These are phyloP conservation scores for Lasioglossum zephyrum DNA, from an alignment of 2,888 invertebrate genomes.

Conservation along the genomic window DNA sequence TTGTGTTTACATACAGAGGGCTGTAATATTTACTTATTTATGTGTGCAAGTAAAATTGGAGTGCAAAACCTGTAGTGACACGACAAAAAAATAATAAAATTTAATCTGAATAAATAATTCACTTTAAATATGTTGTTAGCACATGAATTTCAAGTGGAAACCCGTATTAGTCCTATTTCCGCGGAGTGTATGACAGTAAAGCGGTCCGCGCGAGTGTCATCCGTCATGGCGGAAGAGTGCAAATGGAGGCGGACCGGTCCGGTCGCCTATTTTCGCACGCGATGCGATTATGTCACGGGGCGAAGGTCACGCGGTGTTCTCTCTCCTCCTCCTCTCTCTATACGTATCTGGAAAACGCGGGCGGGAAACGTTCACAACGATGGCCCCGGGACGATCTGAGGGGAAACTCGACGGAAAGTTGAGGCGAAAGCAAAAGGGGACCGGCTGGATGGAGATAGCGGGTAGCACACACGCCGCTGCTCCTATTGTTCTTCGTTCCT, in stretches of 20 bases:
- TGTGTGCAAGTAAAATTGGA: no score
- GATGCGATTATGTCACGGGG: constrained; percentile 23
- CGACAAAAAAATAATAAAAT: no score
- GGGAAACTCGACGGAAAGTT: constrained; percentile 47
- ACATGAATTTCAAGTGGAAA: no score
- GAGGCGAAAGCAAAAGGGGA: constrained; percentile 53
- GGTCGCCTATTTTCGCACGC: constrained; percentile 43
- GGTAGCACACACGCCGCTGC: constrained; percentile 48
- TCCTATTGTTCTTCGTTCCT: constrained; percentile 68
- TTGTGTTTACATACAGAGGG: no score
- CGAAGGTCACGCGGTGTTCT: constrained; percentile 30
- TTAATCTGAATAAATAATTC: no score
- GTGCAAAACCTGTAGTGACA: no score
- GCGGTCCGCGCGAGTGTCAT: neutral
- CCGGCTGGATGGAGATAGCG: constrained; percentile 56
- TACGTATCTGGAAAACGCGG: neutral
- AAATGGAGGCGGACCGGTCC: neutral
- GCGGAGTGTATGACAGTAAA: neutral
- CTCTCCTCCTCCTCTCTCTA: neutral
- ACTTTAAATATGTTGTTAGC: no score
- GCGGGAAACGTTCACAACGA: constrained; percentile 6
- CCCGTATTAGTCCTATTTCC: neutral
- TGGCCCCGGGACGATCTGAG: constrained; percentile 24
- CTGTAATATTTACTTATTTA: no score
- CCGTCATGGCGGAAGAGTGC: neutral